Percentiles rank a stretch among this genome's conserved stretches.
phyloP scores from a whole-genome alignment of 2,888 invertebrate species.

The Bruchidius siliquastri region DNA sequence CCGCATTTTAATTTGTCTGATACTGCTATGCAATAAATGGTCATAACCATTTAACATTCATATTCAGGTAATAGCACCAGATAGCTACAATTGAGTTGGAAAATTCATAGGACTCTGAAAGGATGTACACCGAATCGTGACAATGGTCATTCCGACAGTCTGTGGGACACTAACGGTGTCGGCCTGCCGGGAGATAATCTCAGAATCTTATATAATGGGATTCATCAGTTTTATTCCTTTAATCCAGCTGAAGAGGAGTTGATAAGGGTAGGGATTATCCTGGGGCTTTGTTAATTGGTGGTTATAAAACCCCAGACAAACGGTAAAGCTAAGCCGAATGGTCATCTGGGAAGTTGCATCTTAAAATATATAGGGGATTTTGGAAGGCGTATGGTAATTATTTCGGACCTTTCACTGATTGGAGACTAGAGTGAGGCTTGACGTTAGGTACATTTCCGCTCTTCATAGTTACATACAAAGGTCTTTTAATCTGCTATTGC shows the following conservation, averaged over 20 bases:
- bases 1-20: background rate
- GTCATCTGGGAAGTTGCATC: background rate
- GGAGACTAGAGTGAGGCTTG: too few relatives aligned
- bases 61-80: background rate
- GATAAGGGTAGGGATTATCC: background rate
- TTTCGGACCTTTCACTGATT: too few relatives aligned
- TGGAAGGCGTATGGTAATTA: too few relatives aligned
- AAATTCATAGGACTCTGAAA: background rate
- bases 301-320: background rate
- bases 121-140: background rate
- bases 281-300: background rate
- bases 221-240: background rate
- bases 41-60: background rate
- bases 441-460: too few relatives aligned
- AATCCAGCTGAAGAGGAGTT: background rate
- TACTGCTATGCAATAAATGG: background rate
- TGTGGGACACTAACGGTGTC: background rate
- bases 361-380: too few relatives aligned
- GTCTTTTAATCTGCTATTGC: too few relatives aligned
- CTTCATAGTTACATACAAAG: too few relatives aligned
- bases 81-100: background rate
- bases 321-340: background rate
- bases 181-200: background rate
- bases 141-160: background rate
- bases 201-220: background rate